Evolutionary conservation across 2,113 vertebrate genomes (phyloP).

Genomic region (Equus quagga): DNA sequence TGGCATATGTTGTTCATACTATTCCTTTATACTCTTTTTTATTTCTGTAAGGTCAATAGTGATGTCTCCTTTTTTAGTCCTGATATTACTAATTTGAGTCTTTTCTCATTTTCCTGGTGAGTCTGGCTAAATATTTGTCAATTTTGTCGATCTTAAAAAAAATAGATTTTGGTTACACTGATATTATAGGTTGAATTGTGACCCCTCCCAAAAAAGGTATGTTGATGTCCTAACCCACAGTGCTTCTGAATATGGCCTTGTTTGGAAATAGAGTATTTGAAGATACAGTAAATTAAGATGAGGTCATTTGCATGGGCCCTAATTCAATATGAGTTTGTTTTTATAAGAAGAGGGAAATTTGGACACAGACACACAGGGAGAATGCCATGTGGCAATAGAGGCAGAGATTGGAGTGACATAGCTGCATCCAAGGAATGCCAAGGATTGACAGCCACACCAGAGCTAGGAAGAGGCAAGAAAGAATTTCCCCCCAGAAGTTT

Average conservation of each 20-base stretch:
- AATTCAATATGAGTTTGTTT: neutral
- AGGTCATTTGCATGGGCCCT: neutral
- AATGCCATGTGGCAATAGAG: neutral
- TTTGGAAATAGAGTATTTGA: neutral
- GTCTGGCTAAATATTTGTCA: too few relatives aligned
- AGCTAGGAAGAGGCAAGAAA: neutral
- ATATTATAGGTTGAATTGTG: too few relatives aligned
- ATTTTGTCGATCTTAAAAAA: too few relatives aligned
- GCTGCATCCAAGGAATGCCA: neutral
- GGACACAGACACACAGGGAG: neutral
- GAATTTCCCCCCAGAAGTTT: too few relatives aligned
- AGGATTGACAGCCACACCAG: neutral
- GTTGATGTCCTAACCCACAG: too few relatives aligned
- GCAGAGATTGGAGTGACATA: neutral
- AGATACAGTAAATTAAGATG: neutral
- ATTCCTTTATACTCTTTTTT: neutral
- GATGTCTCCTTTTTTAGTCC: neutral
- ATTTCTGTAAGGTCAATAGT: neutral
- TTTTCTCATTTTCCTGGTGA: neutral
- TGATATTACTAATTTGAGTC: neutral
- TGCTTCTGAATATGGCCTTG: neutral
- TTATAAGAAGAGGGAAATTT: neutral
- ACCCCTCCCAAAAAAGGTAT: too few relatives aligned
- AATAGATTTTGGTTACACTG: too few relatives aligned
- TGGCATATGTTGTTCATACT: neutral